Conservation (phyloP, 2,113 vertebrate genomes). For the Erpornis zantholeuca region DNA sequence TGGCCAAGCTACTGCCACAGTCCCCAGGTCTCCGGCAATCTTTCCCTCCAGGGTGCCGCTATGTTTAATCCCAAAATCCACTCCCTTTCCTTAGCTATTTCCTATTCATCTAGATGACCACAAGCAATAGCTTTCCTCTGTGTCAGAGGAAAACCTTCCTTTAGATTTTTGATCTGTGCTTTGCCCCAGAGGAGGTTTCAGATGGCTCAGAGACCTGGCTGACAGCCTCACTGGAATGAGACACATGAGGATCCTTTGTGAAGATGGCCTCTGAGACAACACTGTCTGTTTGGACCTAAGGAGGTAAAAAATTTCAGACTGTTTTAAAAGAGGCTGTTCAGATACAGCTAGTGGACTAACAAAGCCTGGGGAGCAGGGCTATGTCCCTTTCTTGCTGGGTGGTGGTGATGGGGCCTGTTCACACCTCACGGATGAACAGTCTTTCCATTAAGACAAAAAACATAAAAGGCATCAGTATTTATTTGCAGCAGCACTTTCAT, state of each 20-base stretch:
- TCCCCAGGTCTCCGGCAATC: background rate
- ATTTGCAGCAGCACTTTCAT: background rate
- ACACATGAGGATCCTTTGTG: background rate
- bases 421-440: background rate
- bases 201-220: background rate
- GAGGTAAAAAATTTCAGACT: background rate
- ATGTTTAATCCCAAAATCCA: background rate
- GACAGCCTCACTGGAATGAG: background rate
- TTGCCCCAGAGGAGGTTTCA: background rate
- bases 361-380: background rate
- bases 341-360: background rate
- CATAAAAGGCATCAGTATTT: background rate
- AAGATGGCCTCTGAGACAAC: background rate
- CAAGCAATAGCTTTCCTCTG: background rate
- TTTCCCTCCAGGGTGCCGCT: background rate
- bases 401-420: background rate
- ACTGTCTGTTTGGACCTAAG: background rate
- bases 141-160: background rate
- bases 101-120: background rate
- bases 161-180: background rate
- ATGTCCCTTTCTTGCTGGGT: background rate
- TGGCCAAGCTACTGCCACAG: background rate
- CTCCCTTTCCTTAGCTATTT: background rate
- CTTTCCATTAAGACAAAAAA: background rate
- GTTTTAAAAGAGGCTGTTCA: background rate